Percentiles rank a stretch among this genome's conserved stretches.
phyloP scores from a whole-genome alignment of 1,140 invertebrate genomes.

The Drosophila nigrodunni region DNA sequence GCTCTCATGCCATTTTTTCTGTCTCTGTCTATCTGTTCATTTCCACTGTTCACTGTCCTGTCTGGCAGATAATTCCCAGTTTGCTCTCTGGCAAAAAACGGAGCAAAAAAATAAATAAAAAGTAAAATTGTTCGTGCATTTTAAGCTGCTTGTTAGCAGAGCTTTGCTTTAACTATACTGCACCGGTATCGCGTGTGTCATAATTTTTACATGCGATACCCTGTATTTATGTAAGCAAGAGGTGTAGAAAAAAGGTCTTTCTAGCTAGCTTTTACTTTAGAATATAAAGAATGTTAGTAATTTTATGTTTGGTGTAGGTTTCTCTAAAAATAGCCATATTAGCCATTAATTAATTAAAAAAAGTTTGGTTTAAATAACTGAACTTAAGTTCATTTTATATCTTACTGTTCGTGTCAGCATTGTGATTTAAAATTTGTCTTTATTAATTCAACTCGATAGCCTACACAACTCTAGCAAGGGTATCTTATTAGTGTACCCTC shows the following conservation, averaged over 20 bases:
- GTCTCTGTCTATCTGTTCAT: background rate
- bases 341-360: too few species aligned
- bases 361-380: too few species aligned
- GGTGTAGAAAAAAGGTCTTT: too few species aligned
- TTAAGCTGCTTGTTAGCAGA: slow-evolving; percentile 74
- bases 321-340: too few species aligned
- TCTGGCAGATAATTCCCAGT: slow-evolving; percentile 53
- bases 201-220: slow-evolving; percentile 48
- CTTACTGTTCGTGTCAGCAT: too few species aligned
- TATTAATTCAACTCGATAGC: too few species aligned
- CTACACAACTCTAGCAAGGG: background rate
- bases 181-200: slow-evolving; percentile 68
- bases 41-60: slow-evolving; percentile 23
- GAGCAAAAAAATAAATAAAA: background rate
- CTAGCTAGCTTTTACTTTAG: too few species aligned
- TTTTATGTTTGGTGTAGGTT: too few species aligned
- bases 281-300: too few species aligned
- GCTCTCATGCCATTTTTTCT: slow-evolving; percentile 2
- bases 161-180: slow-evolving; percentile 61
- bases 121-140: slow-evolving; percentile 42
- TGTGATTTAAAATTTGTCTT: too few species aligned
- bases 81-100: background rate
- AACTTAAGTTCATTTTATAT: too few species aligned
- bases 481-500: background rate
- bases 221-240: background rate